Conservation (phyloP, 2,797 vertebrate genomes). For the Amblyopsis hoosieri region DNA sequence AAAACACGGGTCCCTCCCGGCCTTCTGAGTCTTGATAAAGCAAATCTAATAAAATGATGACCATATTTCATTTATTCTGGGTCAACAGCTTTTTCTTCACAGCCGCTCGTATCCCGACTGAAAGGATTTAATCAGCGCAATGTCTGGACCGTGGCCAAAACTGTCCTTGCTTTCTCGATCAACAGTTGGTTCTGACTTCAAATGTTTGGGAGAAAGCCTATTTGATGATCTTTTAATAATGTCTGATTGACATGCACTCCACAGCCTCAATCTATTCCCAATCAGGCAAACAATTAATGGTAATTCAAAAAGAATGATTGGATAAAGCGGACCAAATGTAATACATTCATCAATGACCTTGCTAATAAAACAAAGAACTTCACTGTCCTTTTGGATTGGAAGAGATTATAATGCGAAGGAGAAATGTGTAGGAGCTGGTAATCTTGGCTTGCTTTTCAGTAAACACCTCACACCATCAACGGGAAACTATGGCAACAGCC, state of each 20-base stretch:
- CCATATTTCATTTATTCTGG: slow-evolving; percentile 22
- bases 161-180: slow-evolving; percentile 29
- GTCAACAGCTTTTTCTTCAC: slow-evolving; percentile 10
- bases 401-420: slow-evolving; percentile 31
- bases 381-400: neutral
- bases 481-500: slow-evolving; percentile 58
- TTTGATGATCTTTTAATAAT: slow-evolving; percentile 49
- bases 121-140: slow-evolving; percentile 42
- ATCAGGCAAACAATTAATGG: slow-evolving; percentile 44
- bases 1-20: slow-evolving; percentile 5
- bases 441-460: slow-evolving; percentile 56
- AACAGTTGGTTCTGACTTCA: slow-evolving; percentile 39
- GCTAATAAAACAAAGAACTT: slow-evolving; percentile 39
- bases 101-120: slow-evolving; percentile 9
- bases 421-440: slow-evolving; percentile 47
- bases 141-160: slow-evolving; percentile 22
- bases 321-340: slow-evolving; percentile 17
- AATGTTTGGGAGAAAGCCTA: neutral
- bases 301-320: slow-evolving; percentile 55
- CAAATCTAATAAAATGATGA: slow-evolving; percentile 47
- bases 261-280: slow-evolving; percentile 50
- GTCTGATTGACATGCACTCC: slow-evolving; percentile 51
- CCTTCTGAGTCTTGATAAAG: slow-evolving; percentile 33
- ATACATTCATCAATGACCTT: slow-evolving; percentile 38
- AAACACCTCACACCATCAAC: slow-evolving; percentile 47